Percentiles rank a stretch among this genome's conserved stretches.
These are phyloP conservation scores for Eunapius fragilis DNA, from an alignment of 37 sponge, comb jelly and placozoan genomes.

Conservation along the genomic window DNA sequence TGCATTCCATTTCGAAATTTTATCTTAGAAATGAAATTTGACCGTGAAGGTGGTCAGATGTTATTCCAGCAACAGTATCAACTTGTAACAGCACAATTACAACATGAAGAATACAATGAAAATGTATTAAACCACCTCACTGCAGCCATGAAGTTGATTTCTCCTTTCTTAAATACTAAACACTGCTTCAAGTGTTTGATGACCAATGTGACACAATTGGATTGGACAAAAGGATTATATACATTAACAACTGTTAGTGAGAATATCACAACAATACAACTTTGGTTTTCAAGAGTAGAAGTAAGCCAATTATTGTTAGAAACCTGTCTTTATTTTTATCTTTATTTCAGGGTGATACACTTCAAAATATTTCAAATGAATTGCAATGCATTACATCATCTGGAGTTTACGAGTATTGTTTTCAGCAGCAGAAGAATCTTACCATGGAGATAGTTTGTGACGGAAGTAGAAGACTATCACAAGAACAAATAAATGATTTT, in stretches of 20 bases:
- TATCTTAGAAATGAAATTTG: too few relatives aligned
- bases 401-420: too few relatives aligned
- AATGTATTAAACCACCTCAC: not conserved
- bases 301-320: not conserved
- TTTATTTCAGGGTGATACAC: not conserved
- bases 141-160: not conserved
- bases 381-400: too few relatives aligned
- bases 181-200: not conserved
- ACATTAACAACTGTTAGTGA: not conserved
- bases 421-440: too few relatives aligned
- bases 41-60: too few relatives aligned
- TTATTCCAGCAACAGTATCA: not conserved
- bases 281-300: not conserved
- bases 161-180: not conserved
- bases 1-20: too few relatives aligned
- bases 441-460: too few relatives aligned
- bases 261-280: not conserved
- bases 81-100: not conserved
- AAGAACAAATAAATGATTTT: too few relatives aligned
- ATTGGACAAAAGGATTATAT: not conserved
- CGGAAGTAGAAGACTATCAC: too few relatives aligned
- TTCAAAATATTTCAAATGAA: too few relatives aligned
- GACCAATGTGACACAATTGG: not conserved
- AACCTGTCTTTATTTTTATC: too few relatives aligned
- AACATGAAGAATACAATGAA: not conserved